These are phyloP conservation scores for Lanistes nyassanus DNA, from an alignment of 1,140 invertebrate genomes.

Conservation along the genomic window DNA sequence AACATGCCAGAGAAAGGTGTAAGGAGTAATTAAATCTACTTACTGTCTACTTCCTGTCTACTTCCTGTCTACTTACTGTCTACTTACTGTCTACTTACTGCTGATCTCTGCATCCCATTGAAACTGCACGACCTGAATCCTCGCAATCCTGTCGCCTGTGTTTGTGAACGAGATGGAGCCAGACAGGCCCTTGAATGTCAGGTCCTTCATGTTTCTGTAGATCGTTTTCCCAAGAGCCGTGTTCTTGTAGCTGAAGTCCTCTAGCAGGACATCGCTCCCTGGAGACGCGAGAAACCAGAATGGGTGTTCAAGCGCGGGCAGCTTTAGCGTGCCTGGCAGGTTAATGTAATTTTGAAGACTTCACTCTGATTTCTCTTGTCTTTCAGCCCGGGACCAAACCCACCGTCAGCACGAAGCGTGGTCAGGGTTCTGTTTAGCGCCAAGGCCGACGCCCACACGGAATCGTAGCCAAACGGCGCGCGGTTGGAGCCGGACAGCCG, in stretches of 20 bases:
- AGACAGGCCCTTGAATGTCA: conserved; percentile 24
- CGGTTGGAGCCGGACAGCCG: not conserved
- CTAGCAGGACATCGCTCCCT: not conserved
- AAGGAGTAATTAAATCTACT: no score
- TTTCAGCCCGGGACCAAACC: no score
- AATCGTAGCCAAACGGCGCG: conserved; percentile 31
- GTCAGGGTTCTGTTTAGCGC: conserved; percentile 31
- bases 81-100: no score
- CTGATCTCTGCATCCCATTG: not conserved
- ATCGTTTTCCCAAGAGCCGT: conserved; percentile 2
- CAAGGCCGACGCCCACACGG: conserved; percentile 34
- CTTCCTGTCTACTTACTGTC: no score
- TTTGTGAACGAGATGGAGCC: conserved; percentile 22
- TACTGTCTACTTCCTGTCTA: no score
- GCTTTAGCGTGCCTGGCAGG: no score
- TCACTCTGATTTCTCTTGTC: no score
- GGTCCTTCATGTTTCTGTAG: conserved; percentile 18
- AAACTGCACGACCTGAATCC: conserved; percentile 27
- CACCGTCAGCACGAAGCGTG: not conserved
- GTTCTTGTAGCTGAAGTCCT: conserved; percentile 21
- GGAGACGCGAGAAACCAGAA: no score
- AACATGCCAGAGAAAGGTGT: no score
- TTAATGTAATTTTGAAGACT: no score
- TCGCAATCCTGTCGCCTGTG: conserved; percentile 20
- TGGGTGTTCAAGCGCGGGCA: no score